Evolutionary conservation across 1,140 invertebrate genomes (phyloP).

Genomic region (Conus ventricosus): DNA sequence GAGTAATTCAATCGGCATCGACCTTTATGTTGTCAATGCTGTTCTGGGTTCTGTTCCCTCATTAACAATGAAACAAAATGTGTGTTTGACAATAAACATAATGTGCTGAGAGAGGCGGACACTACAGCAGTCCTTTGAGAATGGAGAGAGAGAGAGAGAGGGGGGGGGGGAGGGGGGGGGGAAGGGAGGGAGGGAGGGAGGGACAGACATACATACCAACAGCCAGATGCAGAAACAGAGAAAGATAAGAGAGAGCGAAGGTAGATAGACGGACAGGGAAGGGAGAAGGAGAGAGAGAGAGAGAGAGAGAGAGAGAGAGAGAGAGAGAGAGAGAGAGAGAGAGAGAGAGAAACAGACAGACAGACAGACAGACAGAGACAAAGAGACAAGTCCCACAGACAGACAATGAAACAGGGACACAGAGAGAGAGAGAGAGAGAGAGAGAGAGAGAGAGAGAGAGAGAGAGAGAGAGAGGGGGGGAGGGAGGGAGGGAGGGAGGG

Average conservation of each 20-base stretch:
- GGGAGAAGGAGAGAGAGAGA: background rate
- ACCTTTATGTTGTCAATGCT: no score
- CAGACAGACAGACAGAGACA: background rate
- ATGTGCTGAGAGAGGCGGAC: no score
- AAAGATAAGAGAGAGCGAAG: background rate
- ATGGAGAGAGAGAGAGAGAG: no score
- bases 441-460: background rate
- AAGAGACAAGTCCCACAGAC: background rate
- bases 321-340: background rate
- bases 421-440: background rate
- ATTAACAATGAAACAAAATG: no score
- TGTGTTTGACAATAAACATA: no score
- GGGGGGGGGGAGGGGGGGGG: no score
- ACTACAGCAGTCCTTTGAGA: no score
- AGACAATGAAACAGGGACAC: no score
- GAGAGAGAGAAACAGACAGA: background rate
- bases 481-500: background rate
- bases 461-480: background rate
- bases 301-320: background rate
- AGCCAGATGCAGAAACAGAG: background rate
- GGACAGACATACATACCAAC: background rate
- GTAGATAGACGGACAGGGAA: background rate
- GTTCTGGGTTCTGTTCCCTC: no score
- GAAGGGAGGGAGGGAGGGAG: background rate
- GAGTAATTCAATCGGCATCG: no score